Percentiles rank a stretch among this genome's conserved stretches.
Evolutionary conservation across 2,113 vertebrate species (phyloP).

Genomic region (Pitta sordida): DNA sequence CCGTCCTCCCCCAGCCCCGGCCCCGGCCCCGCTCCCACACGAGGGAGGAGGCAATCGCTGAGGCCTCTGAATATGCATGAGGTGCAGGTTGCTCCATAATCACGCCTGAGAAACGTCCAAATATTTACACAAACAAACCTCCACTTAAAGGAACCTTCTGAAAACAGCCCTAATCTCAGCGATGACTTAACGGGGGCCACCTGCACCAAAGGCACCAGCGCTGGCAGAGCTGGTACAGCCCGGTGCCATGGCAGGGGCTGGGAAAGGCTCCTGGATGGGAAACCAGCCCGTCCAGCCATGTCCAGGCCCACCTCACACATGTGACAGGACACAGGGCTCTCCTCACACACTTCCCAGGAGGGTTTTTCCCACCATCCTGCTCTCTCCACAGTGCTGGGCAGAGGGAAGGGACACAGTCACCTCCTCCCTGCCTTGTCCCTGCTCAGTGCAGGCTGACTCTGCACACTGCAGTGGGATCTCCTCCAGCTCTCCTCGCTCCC

Average conservation of each 20-base stretch:
- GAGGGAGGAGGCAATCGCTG: not conserved
- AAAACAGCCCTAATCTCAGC: conserved; percentile 34
- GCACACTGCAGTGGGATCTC: not conserved
- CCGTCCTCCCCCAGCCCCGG: not conserved
- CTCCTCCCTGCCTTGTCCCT: not conserved
- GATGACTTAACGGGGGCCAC: not conserved
- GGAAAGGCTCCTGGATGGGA: not conserved
- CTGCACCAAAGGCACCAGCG: not conserved
- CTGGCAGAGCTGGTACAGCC: not conserved
- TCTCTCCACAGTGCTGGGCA: not conserved
- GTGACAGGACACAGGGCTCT: not conserved
- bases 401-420: not conserved
- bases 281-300: not conserved
- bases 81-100: conserved; percentile 46
- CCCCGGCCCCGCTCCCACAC: not conserved
- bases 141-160: conserved; percentile 1
- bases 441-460: not conserved
- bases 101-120: conserved; percentile 47
- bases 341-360: not conserved
- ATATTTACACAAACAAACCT: conserved; percentile 63
- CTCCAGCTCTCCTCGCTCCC: not conserved
- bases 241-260: accelerated
- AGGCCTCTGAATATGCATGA: conserved; percentile 57
- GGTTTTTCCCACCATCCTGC: not conserved
- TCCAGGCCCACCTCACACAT: accelerated